A percentile compares a stretch with the other conserved stretches of the same genome.
phyloP scores from a whole-genome alignment of 2,888 invertebrate species.

The Caenorhabditis auriculariae region DNA sequence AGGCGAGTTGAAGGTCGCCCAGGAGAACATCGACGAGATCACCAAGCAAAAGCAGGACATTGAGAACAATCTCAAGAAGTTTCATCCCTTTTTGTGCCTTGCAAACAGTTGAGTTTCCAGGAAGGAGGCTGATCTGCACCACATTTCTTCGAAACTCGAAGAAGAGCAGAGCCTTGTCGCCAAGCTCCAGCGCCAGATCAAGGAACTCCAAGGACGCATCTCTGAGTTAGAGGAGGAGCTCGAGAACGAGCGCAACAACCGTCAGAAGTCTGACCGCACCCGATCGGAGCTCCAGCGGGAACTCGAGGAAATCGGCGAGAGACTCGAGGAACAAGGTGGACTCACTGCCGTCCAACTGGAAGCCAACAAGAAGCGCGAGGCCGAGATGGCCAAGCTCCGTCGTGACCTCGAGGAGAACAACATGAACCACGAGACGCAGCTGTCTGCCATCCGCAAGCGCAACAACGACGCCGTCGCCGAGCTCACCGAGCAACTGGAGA shows the following conservation, averaged over 20 bases:
- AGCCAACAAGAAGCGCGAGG: conserved; percentile 99
- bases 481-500: conserved; percentile 99
- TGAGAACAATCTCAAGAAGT: conserved; percentile 28
- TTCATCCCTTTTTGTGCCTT: too few relatives aligned
- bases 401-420: conserved; percentile 83
- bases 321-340: conserved; percentile 95
- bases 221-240: conserved; percentile 99
- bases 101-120: conserved; percentile 12
- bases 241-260: conserved; percentile 77
- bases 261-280: conserved; percentile 83
- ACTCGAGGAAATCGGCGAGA: conserved; percentile 87
- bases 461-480: conserved; percentile 90
- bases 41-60: conserved; percentile 88
- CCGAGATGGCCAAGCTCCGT: conserved; percentile 92
- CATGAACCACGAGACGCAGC: conserved; percentile 95
- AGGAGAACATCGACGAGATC: conserved; percentile 93
- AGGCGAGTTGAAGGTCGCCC: conserved; percentile 96
- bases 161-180: conserved; percentile 96
- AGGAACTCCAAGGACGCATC: conserved; percentile 67
- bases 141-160: conserved; percentile 91
- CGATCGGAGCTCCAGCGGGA: conserved; percentile 85
- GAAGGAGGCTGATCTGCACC: conserved; percentile 97
- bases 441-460: conserved; percentile 92
- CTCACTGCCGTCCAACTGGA: conserved; percentile 91
- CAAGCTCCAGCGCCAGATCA: conserved; percentile 64